phyloP scores from a whole-genome alignment of 2,113 vertebrate genomes.

The Pygoscelis adeliae region DNA sequence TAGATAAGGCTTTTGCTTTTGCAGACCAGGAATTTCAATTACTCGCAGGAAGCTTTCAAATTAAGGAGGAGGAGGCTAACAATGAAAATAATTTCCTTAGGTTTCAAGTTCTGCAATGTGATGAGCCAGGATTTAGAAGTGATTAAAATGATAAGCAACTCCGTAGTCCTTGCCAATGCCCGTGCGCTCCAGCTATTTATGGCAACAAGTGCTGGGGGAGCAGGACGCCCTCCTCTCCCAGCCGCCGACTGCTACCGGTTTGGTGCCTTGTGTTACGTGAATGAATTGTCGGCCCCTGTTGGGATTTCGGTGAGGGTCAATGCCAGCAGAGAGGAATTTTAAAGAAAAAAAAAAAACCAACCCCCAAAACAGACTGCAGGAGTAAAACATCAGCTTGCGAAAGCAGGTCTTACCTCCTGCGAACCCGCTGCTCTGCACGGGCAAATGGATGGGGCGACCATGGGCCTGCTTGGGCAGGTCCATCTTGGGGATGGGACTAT shows the following conservation, averaged over 20 bases:
- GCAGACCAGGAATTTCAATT: conserved; percentile 60
- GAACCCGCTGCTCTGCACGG: fast-evolving
- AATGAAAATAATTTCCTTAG: conserved; percentile 52
- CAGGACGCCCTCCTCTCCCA: background rate
- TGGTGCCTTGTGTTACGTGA: background rate
- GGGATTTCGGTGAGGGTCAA: background rate
- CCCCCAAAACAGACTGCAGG: background rate
- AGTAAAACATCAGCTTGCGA: background rate
- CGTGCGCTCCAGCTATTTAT: background rate
- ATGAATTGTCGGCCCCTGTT: background rate
- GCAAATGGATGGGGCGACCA: fast-evolving
- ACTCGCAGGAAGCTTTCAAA: conserved; percentile 55
- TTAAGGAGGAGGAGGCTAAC: conserved; percentile 44
- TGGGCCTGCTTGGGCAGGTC: background rate
- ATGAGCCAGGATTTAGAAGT: conserved; percentile 10
- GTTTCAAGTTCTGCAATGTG: background rate
- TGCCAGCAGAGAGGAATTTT: background rate
- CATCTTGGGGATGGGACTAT: fast-evolving
- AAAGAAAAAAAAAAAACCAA: background rate
- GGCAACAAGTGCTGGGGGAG: background rate
- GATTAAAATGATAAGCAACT: conserved; percentile 17
- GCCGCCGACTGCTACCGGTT: background rate
- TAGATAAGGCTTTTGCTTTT: conserved; percentile 27
- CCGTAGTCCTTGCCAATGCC: background rate
- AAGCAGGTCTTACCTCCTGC: background rate